These are phyloP conservation scores for Thaleichthys pacificus DNA, from an alignment of 2,797 vertebrate genomes.

Conservation along the genomic window DNA sequence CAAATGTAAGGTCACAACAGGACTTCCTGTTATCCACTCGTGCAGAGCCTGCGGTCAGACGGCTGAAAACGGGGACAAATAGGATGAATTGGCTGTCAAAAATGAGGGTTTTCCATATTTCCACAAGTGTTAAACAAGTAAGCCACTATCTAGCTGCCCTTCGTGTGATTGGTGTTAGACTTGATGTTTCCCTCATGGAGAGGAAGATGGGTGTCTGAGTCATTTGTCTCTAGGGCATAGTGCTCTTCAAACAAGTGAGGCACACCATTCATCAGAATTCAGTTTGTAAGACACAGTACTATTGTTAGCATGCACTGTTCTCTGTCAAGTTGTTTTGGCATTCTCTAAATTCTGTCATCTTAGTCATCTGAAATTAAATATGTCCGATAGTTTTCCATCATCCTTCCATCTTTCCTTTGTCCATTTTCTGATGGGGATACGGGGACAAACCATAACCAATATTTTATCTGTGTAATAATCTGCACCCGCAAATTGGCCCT, in stretches of 20 bases:
- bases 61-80: slow-evolving; percentile 24
- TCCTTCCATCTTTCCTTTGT: neutral
- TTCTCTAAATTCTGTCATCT: neutral
- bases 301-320: no score
- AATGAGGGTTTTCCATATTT: slow-evolving; percentile 18
- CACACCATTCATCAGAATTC: neutral
- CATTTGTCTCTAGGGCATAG: neutral
- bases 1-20: no score
- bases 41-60: neutral
- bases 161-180: slow-evolving; percentile 16
- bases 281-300: neutral
- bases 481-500: neutral
- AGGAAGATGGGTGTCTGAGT: neutral
- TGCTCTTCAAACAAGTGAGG: neutral
- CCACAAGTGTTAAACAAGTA: slow-evolving; percentile 35
- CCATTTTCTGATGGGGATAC: neutral
- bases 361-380: neutral
- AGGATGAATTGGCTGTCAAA: slow-evolving; percentile 20
- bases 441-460: neutral
- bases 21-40: neutral
- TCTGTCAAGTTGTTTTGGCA: neutral
- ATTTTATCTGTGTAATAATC: neutral
- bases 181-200: neutral
- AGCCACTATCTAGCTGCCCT: slow-evolving; percentile 34
- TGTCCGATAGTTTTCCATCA: no score